A percentile compares a stretch with the other conserved stretches of the same genome.
phyloP scores from a whole-genome alignment of 37 sponge, comb jelly and placozoan genomes.

The Hormiphora californensis region DNA sequence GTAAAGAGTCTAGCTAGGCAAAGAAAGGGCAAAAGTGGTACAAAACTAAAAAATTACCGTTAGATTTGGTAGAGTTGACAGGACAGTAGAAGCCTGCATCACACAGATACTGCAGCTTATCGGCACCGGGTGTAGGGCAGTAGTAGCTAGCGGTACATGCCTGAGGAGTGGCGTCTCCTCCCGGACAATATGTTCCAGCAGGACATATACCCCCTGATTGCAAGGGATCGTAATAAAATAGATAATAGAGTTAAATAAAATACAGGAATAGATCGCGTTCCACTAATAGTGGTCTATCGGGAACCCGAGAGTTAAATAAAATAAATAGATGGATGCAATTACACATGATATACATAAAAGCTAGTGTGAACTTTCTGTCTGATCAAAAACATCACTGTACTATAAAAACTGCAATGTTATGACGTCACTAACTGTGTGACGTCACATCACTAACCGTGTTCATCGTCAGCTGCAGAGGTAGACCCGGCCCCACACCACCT shows the following conservation, averaged over 20 bases:
- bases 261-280: too few relatives aligned
- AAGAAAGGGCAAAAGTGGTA: too few relatives aligned
- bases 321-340: too few relatives aligned
- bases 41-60: too few relatives aligned
- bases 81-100: constrained; percentile 57
- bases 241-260: too few relatives aligned
- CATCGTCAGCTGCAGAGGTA: background rate
- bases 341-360: too few relatives aligned
- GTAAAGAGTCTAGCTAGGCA: too few relatives aligned
- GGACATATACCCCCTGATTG: constrained; percentile 56
- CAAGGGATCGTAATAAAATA: too few relatives aligned
- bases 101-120: background rate
- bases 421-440: background rate
- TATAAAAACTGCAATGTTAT: background rate
- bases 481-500: constrained; percentile 40
- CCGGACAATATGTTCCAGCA: constrained; percentile 49
- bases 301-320: too few relatives aligned
- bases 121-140: background rate
- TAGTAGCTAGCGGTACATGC: constrained; percentile 54
- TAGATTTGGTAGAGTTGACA: background rate
- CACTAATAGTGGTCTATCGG: too few relatives aligned
- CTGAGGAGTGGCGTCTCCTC: constrained; percentile 16
- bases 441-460: constrained; percentile 9
- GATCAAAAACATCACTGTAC: too few relatives aligned
- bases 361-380: too few relatives aligned